Conservation (phyloP, 1,140 invertebrate genomes). For the Drosophila dunni region DNA sequence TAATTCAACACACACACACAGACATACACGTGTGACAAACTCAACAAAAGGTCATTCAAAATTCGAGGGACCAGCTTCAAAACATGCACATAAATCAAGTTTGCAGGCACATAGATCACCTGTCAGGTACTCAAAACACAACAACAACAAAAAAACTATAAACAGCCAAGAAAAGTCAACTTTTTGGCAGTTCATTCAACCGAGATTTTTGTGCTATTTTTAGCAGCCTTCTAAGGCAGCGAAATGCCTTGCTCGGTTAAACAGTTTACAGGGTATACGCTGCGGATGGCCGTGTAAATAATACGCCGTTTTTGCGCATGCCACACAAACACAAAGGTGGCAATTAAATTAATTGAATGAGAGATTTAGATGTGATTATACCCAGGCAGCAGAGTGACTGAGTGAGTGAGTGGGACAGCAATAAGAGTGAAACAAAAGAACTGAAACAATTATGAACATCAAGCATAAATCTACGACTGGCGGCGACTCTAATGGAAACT, state of each 20-base stretch:
- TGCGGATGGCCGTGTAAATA: constrained; percentile 41
- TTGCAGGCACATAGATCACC: constrained; percentile 48
- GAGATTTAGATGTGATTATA: constrained; percentile 70
- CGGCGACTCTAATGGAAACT: constrained; percentile 59
- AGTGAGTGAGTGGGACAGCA: neutral
- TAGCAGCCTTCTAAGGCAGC: neutral
- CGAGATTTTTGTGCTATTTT: constrained; percentile 23
- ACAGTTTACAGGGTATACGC: constrained; percentile 11
- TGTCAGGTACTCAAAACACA: constrained; percentile 8
- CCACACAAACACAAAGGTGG: constrained; percentile 48
- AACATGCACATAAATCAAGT: constrained; percentile 54
- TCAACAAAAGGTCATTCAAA: constrained; percentile 47
- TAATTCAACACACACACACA: constrained; percentile 44
- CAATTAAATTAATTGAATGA: constrained; percentile 76
- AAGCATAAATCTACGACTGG: constrained; percentile 38
- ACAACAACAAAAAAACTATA: constrained; percentile 5
- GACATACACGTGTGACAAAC: constrained; percentile 45
- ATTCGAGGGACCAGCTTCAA: constrained; percentile 50
- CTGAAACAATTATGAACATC: constrained; percentile 44
- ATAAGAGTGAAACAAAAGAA: constrained; percentile 33
- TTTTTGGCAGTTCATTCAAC: constrained; percentile 33
- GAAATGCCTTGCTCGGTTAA: neutral
- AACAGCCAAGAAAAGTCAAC: neutral
- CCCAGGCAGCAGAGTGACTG: neutral
- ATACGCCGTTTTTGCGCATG: constrained; percentile 51